Evolutionary conservation across 2,888 invertebrate species (phyloP), one percentile per base, ranked within the genome.

Genomic region (Drymonia ruficornis): DNA sequence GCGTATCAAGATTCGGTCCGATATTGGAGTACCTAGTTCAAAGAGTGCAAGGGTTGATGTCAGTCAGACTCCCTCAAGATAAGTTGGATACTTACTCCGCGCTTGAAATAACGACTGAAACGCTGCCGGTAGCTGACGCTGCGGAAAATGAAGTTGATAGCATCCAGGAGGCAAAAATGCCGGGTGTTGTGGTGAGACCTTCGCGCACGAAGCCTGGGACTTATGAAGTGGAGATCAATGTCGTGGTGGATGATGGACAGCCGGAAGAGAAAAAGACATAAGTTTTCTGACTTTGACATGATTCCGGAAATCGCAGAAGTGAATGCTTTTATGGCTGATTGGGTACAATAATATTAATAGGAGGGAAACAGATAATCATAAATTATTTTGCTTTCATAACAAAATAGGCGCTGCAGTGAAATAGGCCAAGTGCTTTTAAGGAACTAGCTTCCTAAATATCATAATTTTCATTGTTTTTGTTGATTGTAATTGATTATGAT

Each of bases 11-110:
- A 74, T 95, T 96, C 76, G 96, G 96, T 7, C 95, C 95, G 0
- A 83, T 96, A 49, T 79, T 96, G 61, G 96, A 96, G 75, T 94
- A 94, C 65, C 79, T 96, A 42, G 93, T 96, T 7, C 96, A 96
- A 76, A 93, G 95, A 47, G 93, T 96, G 51, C 96, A 96, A 83
- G 93, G 94, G 0, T 92, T 95, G 67, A 95, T 95, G 86, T 96
- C 96, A 0, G 94, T 95, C n/a, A 95, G 95, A 69, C 84, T 94
- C 50, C 93, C 95, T 23, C 93, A 93, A 64, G 94, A 95, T 75
- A 93, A 61, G 89, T 89, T 74, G 65, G 91, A 61, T 89, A 89
- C 38, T 69, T 80, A 60, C 70, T 63, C 70, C 23, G 65, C 68
- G n/a, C 54, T 72, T 28, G 63, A 61, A n/a, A 64, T 49, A 12